Percentiles rank a stretch among this genome's conserved stretches.
Conservation (phyloP, 2,888 invertebrate species). For the Malthinus flaveolus region DNA sequence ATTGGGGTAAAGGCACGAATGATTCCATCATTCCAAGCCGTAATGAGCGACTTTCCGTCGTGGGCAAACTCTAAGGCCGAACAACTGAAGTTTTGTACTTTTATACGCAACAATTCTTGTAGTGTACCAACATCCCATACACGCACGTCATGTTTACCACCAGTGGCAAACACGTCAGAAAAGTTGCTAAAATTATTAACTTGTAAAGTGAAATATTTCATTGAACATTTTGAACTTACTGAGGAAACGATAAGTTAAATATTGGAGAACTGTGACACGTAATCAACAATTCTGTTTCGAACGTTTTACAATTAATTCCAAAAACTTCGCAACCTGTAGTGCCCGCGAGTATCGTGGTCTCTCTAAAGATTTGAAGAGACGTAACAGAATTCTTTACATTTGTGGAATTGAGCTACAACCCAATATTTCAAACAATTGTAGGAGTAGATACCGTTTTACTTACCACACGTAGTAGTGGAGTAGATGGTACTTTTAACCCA, state of each 20-base stretch:
- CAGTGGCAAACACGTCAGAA: slow-evolving; percentile 86
- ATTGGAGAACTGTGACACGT: slow-evolving; percentile 84
- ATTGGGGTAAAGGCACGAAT: slow-evolving; percentile 83
- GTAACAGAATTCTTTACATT: slow-evolving; percentile 72
- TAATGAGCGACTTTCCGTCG: slow-evolving; percentile 80
- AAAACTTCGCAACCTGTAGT: slow-evolving; percentile 83
- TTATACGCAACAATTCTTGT: slow-evolving; percentile 80
- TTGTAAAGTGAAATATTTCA: background rate
- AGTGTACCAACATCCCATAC: slow-evolving; percentile 80
- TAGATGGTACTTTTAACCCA: slow-evolving; percentile 52
- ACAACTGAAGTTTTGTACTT: slow-evolving; percentile 86
- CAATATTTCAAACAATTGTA: background rate
- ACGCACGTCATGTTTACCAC: slow-evolving; percentile 81
- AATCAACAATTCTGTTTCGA: slow-evolving; percentile 69
- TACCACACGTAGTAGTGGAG: slow-evolving; percentile 55
- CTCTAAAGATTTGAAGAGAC: slow-evolving; percentile 67
- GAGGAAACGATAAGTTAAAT: slow-evolving; percentile 81
- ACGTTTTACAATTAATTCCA: slow-evolving; percentile 68
- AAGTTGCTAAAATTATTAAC: slow-evolving; percentile 62
- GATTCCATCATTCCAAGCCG: slow-evolving; percentile 84
- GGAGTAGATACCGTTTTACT: slow-evolving; percentile 24
- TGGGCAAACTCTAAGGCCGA: slow-evolving; percentile 75
- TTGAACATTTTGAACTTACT: slow-evolving; percentile 58
- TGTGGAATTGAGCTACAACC: slow-evolving; percentile 55
- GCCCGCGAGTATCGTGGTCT: slow-evolving; percentile 71